Conservation (phyloP, 2,888 invertebrate species). For the Stenodema calcarata region DNA sequence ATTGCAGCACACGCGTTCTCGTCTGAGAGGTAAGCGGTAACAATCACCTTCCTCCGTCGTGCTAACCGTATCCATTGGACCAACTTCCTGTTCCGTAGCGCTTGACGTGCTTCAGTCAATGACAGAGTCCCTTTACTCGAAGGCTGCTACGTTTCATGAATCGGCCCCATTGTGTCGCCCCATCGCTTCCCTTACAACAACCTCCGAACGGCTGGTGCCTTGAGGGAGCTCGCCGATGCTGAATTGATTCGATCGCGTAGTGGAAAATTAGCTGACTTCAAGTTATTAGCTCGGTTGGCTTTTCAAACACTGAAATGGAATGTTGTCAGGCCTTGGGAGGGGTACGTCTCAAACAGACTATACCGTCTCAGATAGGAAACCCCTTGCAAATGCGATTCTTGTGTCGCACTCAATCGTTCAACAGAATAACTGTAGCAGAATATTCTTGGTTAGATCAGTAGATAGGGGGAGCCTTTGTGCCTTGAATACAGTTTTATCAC, state of each 20-base stretch:
- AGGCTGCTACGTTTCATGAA: neutral
- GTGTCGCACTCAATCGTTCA: too few species aligned
- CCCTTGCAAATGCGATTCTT: neutral
- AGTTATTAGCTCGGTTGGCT: slow-evolving; percentile 35
- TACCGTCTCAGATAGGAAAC: neutral
- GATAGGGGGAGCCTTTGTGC: too few species aligned
- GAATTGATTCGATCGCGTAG: slow-evolving; percentile 44
- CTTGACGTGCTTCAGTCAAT: neutral
- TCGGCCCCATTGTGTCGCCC: neutral
- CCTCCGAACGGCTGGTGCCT: neutral
- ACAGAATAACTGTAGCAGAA: too few species aligned
- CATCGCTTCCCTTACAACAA: neutral
- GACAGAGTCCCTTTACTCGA: neutral
- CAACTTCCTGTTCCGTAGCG: neutral
- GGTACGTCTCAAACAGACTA: neutral
- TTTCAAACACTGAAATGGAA: slow-evolving; percentile 24
- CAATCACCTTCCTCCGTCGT: neutral
- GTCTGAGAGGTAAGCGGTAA: neutral
- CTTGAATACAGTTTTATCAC: too few species aligned
- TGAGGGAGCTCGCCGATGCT: slow-evolving; percentile 30
- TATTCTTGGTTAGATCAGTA: too few species aligned
- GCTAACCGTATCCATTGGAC: neutral
- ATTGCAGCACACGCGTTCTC: neutral
- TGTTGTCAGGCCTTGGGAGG: neutral
- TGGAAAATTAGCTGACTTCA: slow-evolving; percentile 42